Percentiles rank a stretch among this genome's conserved stretches.
Conservation (phyloP, 2,113 vertebrate genomes). For the Anser brachyrhynchus region DNA sequence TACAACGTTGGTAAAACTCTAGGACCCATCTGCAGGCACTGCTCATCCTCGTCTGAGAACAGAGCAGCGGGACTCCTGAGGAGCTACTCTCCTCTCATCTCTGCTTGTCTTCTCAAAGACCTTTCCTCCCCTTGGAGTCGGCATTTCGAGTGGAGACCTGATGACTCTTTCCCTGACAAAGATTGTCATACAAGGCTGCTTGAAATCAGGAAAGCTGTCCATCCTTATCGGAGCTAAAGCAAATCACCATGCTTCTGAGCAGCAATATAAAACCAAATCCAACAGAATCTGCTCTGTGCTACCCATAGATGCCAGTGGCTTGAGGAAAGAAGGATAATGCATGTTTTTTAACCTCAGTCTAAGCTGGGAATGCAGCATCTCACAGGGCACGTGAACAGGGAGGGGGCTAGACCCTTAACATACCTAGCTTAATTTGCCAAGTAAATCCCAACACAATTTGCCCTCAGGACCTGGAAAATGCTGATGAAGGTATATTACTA, state of each 20-base stretch:
- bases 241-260: background rate
- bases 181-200: background rate
- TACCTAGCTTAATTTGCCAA: background rate
- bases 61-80: background rate
- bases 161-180: background rate
- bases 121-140: background rate
- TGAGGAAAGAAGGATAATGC: no score
- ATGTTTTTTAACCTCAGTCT: background rate
- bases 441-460: background rate
- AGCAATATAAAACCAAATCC: background rate
- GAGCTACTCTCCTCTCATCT: background rate
- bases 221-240: background rate
- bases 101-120: rapidly evolving
- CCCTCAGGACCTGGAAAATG: background rate
- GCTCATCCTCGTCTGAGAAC: background rate
- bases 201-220: background rate
- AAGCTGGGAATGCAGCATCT: background rate
- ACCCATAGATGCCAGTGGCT: no score
- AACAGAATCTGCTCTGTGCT: no score
- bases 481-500: no score
- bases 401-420: background rate
- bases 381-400: background rate
- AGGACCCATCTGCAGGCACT: background rate
- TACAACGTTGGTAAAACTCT: background rate
- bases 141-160: background rate